phyloP scores from a whole-genome alignment of 2,113 vertebrate genomes.

The Vicugna pacos region DNA sequence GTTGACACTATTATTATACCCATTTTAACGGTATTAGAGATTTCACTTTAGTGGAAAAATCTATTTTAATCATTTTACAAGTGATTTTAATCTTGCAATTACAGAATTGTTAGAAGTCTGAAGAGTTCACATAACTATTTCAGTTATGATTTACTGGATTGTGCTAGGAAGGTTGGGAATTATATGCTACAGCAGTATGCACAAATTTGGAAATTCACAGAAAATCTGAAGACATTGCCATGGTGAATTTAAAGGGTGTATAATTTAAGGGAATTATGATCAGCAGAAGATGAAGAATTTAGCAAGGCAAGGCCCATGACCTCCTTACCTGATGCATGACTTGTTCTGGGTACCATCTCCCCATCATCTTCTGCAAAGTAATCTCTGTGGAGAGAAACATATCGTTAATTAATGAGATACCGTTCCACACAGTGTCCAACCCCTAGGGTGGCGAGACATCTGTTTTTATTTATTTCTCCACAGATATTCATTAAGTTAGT shows the following conservation, averaged over 20 bases:
- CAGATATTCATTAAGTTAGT: neutral
- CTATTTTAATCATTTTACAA: slow-evolving; percentile 32
- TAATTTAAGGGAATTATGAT: neutral
- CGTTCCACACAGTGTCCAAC: neutral
- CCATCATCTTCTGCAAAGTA: slow-evolving; percentile 75
- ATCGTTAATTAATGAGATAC: neutral
- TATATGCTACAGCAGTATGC: neutral
- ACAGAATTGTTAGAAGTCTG: neutral
- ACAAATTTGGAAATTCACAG: neutral
- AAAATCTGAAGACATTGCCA: neutral
- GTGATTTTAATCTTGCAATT: slow-evolving; percentile 25
- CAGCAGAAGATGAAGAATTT: neutral
- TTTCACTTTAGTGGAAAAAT: neutral
- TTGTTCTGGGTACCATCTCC: slow-evolving; percentile 67
- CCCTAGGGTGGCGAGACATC: neutral
- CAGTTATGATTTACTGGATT: neutral
- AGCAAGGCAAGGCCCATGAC: neutral
- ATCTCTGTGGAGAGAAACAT: slow-evolving; percentile 81
- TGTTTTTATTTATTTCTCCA: neutral
- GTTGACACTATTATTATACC: neutral
- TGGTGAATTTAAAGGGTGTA: neutral
- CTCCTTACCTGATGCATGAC: slow-evolving; percentile 79
- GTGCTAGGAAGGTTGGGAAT: neutral
- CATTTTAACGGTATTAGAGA: slow-evolving; percentile 34
- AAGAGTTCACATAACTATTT: neutral